A percentile compares a stretch with the other conserved stretches of the same genome.
Evolutionary conservation across 1,140 invertebrate species (phyloP).

Genomic region (Agrypnia vestita): DNA sequence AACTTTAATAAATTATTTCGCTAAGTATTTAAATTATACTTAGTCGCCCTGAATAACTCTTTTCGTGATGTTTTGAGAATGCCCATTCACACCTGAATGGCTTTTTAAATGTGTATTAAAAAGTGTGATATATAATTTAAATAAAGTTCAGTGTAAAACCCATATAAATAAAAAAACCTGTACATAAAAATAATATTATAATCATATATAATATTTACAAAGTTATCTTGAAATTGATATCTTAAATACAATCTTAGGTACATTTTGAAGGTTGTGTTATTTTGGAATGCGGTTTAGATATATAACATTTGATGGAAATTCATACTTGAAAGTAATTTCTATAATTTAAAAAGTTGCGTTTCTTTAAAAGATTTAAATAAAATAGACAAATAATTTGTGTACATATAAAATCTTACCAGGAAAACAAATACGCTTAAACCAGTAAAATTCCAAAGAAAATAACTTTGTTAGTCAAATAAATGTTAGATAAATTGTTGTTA

Average conservation of each 20-base stretch:
- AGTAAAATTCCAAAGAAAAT: conserved; percentile 16
- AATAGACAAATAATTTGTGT: background rate
- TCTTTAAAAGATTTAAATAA: no score
- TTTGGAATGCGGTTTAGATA: background rate
- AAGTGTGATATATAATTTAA: background rate
- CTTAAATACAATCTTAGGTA: background rate
- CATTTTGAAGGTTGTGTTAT: background rate
- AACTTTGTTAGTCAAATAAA: background rate
- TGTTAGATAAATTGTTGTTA: background rate
- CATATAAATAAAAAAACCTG: no score
- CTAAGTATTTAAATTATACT: no score
- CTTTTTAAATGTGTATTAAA: background rate
- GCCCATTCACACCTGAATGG: no score
- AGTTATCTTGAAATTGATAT: background rate
- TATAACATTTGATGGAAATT: background rate
- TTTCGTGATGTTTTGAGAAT: no score
- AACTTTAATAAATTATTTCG: no score
- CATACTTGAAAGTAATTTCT: background rate
- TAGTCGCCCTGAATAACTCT: no score
- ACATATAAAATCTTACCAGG: conserved; percentile 20
- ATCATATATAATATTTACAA: background rate
- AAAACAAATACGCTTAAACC: conserved; percentile 35
- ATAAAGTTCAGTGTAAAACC: no score
- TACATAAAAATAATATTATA: no score
- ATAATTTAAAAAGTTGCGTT: background rate